Conservation (phyloP, 1,140 invertebrate genomes). For the Monomorium pharaonis region DNA sequence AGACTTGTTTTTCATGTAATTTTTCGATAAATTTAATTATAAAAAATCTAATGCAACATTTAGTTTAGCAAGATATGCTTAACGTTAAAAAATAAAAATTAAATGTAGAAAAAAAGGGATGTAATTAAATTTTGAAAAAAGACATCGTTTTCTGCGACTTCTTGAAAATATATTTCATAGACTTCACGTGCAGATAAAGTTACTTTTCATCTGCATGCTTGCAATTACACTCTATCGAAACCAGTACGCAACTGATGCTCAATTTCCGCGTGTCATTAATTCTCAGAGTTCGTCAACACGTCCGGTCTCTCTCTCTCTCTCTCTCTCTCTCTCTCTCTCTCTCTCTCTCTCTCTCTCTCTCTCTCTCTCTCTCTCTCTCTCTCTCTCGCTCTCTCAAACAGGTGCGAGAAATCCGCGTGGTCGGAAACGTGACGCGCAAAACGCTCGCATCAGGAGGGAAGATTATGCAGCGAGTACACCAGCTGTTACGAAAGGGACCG, state of each 20-base stretch:
- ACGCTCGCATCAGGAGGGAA: conserved; percentile 37
- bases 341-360: too few species aligned
- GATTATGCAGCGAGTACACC: conserved; percentile 55
- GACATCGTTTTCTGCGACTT: not conserved
- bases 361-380: too few species aligned
- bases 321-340: too few species aligned
- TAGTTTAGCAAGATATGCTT: not conserved
- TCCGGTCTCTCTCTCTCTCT: not conserved
- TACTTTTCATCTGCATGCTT: not conserved
- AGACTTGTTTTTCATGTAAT: not conserved
- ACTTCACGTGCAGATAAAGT: not conserved
- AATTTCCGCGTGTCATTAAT: conserved; percentile 30
- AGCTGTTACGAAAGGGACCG: conserved; percentile 60
- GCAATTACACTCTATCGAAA: not conserved
- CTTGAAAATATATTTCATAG: not conserved
- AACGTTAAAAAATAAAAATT: not conserved
- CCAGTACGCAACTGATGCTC: not conserved
- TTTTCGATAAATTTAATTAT: not conserved
- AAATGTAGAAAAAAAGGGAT: too few species aligned
- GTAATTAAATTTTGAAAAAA: not conserved
- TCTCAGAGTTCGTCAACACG: not conserved
- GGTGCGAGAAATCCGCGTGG: conserved; percentile 62
- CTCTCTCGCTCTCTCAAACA: conserved; percentile 16
- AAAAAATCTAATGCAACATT: not conserved
- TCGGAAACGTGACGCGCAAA: conserved; percentile 68